Conservation (phyloP, 2,797 vertebrate genomes). For the Pipistrellus kuhlii region DNA sequence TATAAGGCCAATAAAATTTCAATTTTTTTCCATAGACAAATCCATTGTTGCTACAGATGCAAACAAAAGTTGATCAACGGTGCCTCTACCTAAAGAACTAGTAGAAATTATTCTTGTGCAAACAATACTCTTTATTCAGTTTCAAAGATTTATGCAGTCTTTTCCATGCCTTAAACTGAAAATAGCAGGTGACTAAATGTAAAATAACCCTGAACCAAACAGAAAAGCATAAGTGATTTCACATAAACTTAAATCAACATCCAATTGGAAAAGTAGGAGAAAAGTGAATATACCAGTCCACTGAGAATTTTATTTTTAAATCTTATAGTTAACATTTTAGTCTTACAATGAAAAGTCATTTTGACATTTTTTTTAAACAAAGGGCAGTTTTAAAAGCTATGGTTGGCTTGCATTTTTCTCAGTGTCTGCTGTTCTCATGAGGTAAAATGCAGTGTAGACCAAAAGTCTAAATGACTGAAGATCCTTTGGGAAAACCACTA, state of each 20-base stretch:
- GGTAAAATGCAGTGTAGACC: constrained; percentile 15
- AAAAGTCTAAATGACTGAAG: constrained; percentile 28
- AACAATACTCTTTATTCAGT: constrained; percentile 40
- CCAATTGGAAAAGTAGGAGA: background rate
- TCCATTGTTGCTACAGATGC: background rate
- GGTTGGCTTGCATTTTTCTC: constrained; percentile 56
- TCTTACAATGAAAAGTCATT: constrained; percentile 79
- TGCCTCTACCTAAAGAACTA: constrained; percentile 3
- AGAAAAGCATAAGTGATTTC: background rate
- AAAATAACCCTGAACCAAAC: constrained; percentile 47
- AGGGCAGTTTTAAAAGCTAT: constrained; percentile 64
- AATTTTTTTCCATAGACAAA: background rate
- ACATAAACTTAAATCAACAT: constrained; percentile 27
- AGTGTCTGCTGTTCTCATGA: background rate
- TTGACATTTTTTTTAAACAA: constrained; percentile 74
- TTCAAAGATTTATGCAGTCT: constrained; percentile 37
- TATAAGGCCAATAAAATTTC: background rate
- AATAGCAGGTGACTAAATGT: constrained; percentile 46
- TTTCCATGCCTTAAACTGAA: constrained; percentile 51
- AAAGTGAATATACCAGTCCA: background rate
- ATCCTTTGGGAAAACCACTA: constrained; percentile 21
- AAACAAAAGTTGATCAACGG: background rate
- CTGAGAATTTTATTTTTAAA: constrained; percentile 72
- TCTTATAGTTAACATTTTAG: constrained; percentile 64
- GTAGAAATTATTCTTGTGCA: constrained; percentile 42